These are phyloP conservation scores for Philantomba maxwellii DNA, from an alignment of 2,113 vertebrate genomes.

Conservation along the genomic window DNA sequence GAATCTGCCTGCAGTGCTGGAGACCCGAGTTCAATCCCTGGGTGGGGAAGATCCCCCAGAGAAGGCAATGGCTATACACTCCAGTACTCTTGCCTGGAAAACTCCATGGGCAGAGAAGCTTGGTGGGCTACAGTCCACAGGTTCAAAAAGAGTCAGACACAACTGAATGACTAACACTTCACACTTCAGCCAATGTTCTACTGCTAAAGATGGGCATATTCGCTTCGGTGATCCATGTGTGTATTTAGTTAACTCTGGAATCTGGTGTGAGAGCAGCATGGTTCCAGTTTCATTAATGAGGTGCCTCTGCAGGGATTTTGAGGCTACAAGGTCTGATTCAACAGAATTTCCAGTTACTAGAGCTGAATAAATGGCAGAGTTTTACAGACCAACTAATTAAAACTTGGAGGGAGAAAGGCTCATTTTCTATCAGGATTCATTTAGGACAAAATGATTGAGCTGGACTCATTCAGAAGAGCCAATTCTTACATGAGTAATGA, in stretches of 20 bases:
- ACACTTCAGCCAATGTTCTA: background rate
- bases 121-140: background rate
- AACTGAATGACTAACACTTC: background rate
- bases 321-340: conserved; percentile 8
- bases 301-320: background rate
- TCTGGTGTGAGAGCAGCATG: background rate
- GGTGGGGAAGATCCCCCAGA: background rate
- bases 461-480: conserved; percentile 35
- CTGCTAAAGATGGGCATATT: background rate
- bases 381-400: conserved; percentile 60
- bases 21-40: background rate
- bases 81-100: background rate
- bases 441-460: conserved; percentile 30
- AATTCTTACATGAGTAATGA: background rate
- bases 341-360: conserved; percentile 15
- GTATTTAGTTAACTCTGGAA: background rate
- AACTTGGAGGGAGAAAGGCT: conserved; percentile 28
- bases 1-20: background rate
- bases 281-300: conserved; percentile 31
- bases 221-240: background rate
- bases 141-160: background rate
- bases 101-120: background rate
- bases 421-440: conserved; percentile 45
- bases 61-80: background rate
- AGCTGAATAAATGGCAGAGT: conserved; percentile 23